Percentiles rank a stretch among this genome's conserved stretches.
Conservation (phyloP, 92 coral and sea anemone species). For the Phenganax subtilis region DNA sequence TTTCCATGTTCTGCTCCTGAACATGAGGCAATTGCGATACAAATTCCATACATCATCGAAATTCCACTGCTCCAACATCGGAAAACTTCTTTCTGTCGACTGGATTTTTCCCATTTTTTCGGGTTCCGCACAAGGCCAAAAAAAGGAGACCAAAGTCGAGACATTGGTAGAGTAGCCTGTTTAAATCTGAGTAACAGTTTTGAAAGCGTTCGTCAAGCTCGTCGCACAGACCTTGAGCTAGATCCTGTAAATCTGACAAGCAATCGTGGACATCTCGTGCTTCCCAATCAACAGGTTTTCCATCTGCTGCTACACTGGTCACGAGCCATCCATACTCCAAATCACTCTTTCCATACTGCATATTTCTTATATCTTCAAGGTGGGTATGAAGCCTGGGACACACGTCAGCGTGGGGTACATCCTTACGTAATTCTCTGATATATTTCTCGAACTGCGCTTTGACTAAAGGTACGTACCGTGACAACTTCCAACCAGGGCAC, state of each 20-base stretch:
- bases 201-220: background rate
- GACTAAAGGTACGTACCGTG: background rate
- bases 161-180: background rate
- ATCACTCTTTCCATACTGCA: background rate
- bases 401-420: background rate
- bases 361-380: background rate
- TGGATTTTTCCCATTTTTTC: background rate
- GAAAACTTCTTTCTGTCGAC: too few species aligned
- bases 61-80: too few species aligned
- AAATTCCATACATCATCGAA: too few species aligned
- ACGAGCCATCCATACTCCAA: background rate
- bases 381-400: background rate
- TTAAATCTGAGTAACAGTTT: background rate
- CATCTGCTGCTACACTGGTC: background rate
- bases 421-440: slow-evolving; percentile 3
- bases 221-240: background rate
- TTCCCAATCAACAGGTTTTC: background rate
- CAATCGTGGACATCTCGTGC: background rate
- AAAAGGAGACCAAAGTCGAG: background rate
- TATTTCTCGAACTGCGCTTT: background rate
- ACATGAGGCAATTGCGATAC: background rate
- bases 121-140: background rate
- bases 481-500: slow-evolving; percentile 2
- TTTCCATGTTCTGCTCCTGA: background rate
- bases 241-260: background rate